Conservation (phyloP, 2,797 vertebrate species). For the Mormyrops attenuatus region DNA sequence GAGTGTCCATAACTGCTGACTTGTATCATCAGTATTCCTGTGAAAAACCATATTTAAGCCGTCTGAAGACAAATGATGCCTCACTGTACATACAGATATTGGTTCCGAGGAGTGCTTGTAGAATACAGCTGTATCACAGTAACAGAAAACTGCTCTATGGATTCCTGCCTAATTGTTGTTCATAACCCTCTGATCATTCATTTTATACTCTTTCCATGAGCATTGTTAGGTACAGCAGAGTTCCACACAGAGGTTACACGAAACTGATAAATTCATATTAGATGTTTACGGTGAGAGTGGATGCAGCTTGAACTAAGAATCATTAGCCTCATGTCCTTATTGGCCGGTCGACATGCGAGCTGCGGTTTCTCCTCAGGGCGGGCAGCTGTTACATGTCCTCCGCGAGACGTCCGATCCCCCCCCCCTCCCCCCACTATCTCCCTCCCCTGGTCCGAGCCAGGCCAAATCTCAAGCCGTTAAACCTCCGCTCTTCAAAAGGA, state of each 20-base stretch:
- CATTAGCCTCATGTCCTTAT: not conserved
- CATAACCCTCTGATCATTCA: not conserved
- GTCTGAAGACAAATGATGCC: not conserved
- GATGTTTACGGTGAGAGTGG: not conserved
- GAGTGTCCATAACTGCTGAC: not conserved
- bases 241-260: not conserved
- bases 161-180: not conserved
- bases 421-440: not conserved
- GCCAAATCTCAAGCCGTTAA: not conserved
- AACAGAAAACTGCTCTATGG: not conserved
- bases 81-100: not conserved
- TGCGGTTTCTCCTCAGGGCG: not conserved
- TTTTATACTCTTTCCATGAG: not conserved
- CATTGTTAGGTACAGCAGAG: not conserved
- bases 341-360: not conserved
- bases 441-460: not conserved
- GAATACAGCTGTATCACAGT: not conserved
- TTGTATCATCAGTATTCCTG: not conserved
- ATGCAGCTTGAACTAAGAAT: not conserved
- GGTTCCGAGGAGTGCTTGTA: not conserved
- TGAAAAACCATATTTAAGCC: not conserved
- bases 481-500: not conserved
- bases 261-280: not conserved
- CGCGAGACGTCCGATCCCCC: not conserved
- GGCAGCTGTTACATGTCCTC: not conserved